Conservation (phyloP, 2,888 invertebrate species). For the Melanostoma scalare region DNA sequence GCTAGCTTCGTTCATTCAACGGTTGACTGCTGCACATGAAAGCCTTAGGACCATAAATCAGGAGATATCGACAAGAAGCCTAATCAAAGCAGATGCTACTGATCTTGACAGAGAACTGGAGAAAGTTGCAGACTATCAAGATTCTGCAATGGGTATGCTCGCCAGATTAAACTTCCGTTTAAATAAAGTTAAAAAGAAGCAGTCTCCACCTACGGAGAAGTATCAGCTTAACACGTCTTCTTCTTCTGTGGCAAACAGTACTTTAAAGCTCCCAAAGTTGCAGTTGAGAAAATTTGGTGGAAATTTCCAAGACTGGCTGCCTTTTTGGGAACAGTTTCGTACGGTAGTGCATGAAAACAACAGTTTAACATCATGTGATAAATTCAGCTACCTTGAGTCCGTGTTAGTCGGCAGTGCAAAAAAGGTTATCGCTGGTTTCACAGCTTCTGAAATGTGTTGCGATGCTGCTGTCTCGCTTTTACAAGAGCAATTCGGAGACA, state of each 20-base stretch:
- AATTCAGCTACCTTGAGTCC: conserved; percentile 32
- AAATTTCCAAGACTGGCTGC: conserved; percentile 24
- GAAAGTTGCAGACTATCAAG: too few relatives aligned
- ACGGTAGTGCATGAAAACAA: conserved; percentile 4
- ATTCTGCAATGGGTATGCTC: conserved; percentile 13
- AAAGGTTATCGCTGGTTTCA: conserved; percentile 15
- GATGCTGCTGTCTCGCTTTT: conserved; percentile 34
- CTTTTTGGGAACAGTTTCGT: conserved; percentile 35
- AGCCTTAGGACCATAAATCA: background rate
- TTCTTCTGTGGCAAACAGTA: background rate
- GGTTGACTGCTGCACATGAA: conserved; percentile 15
- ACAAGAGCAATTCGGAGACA: conserved; percentile 29
- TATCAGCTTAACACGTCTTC: background rate
- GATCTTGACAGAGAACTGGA: background rate
- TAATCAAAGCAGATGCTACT: conserved; percentile 1
- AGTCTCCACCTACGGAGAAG: background rate
- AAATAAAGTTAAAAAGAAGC: background rate
- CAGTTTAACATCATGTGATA: conserved; percentile 20
- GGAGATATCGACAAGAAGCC: conserved; percentile 8
- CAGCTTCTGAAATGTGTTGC: conserved; percentile 25
- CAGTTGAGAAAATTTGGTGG: conserved; percentile 23
- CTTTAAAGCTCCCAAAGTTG: conserved; percentile 1
- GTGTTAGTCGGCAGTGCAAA: conserved; percentile 24
- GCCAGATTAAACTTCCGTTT: conserved; percentile 2
- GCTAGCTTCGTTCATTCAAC: background rate